Base-by-base conservation (phyloP, 2,888 invertebrate species). In the Lapara coniferarum region DNA sequence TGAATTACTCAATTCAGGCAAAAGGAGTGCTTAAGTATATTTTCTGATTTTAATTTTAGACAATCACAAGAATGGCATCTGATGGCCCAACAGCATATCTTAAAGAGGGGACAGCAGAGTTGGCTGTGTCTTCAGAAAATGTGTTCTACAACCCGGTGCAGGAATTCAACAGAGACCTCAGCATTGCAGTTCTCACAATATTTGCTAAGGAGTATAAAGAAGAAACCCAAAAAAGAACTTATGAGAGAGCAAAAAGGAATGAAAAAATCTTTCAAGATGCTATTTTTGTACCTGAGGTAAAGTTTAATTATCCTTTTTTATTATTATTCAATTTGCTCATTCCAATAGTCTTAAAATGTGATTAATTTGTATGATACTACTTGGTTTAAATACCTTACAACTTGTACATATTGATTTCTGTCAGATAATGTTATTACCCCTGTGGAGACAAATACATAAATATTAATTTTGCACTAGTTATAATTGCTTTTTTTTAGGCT, bases 121-220 rank as follows among this genome's bases (percentile, higher is more conserved):
- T 98, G 72, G 90, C 95, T 68, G 95, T 97, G 1, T 93, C 94
- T 59, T 89, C 92, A 1, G 96, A 96, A 53, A 96, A 96, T 84
- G 98, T 99, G 0, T 99, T 99, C 89, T 99, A 99, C 85, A 99
- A 99, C 91, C 98, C 99, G 0, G 99, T 99, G 0, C 99, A 99
- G 89, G 98, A 99, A 88, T 99, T 99, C 83, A 99, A 99, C 87
- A 95, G 99, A 74, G 99, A 99, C 91, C 92, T 99, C 67, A 97
- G 97, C 83, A 95, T 97, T 78, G 95, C 96, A 7, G 97, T 97
- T 0, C 85, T 98, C 30, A 95, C 94, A 71, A 92, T 96, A n/a
- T 97, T 96, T 82, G 94, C 95, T 10, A 90, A 94, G 77, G 93
- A 95, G 30, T 92, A 89, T 78, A 91, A 79, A 73, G 76, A 76